phyloP scores from a whole-genome alignment of 23 tunicate species.

The Botrylloides violaceus region DNA sequence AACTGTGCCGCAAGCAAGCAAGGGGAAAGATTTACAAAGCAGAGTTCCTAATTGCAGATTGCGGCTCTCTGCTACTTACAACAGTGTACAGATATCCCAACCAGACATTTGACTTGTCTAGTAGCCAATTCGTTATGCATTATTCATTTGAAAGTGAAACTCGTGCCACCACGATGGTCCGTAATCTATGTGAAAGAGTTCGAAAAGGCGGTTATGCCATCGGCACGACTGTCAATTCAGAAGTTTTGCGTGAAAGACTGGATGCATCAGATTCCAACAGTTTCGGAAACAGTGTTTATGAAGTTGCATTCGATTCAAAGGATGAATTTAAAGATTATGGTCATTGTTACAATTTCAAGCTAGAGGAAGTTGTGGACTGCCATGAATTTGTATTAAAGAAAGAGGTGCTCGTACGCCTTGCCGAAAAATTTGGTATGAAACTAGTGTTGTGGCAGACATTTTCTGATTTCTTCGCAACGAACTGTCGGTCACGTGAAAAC shows the following conservation, averaged over 20 bases:
- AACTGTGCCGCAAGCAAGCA: conserved; percentile 9
- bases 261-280: neutral
- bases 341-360: conserved; percentile 64
- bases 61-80: conserved; percentile 5
- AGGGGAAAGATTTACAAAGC: conserved; percentile 49
- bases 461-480: conserved; percentile 58
- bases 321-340: conserved; percentile 71
- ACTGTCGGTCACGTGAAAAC: conserved; percentile 38
- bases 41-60: conserved; percentile 71
- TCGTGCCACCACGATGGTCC: conserved; percentile 75
- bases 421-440: conserved; percentile 52
- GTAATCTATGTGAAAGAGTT: conserved; percentile 52
- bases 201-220: conserved; percentile 76
- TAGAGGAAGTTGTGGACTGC: conserved; percentile 85
- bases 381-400: conserved; percentile 70
- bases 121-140: conserved; percentile 85
- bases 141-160: conserved; percentile 83
- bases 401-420: conserved; percentile 37
- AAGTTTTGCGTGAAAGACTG: conserved; percentile 31
- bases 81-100: neutral
- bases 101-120: conserved; percentile 50
- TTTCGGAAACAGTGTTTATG: conserved; percentile 81
- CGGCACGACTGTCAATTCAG: conserved; percentile 78
- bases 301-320: conserved; percentile 44
- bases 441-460: conserved; percentile 86